A percentile compares a stretch with the other conserved stretches of the same genome.
Conservation (phyloP, 2,797 vertebrate genomes). For the Poecilia velifera region DNA sequence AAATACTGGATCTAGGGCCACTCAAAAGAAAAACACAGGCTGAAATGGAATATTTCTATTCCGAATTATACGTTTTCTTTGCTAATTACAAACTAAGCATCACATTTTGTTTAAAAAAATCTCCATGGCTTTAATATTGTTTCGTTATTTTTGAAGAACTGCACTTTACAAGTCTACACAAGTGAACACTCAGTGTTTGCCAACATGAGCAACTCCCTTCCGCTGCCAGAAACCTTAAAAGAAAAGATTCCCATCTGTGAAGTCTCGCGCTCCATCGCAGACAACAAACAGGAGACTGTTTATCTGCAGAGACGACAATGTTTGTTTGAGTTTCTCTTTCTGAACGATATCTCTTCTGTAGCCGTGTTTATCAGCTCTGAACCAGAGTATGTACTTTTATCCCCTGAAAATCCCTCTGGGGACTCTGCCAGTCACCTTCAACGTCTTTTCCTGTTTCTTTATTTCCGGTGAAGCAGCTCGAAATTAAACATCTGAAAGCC, state of each 20-base stretch:
- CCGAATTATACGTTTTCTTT: not conserved
- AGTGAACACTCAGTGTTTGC: slow-evolving; percentile 24
- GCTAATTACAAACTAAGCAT: not conserved
- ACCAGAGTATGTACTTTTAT: slow-evolving; percentile 67
- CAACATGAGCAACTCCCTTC: slow-evolving; percentile 25
- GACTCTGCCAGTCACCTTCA: slow-evolving; percentile 74
- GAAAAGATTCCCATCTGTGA: slow-evolving; percentile 46
- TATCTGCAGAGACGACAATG: slow-evolving; percentile 51
- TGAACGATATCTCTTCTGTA: slow-evolving; percentile 46
- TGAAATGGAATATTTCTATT: not conserved
- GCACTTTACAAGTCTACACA: slow-evolving; percentile 4
- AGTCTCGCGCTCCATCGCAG: slow-evolving; percentile 34
- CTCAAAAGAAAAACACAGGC: not conserved
- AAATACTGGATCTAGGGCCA: not conserved
- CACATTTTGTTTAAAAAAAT: not conserved
- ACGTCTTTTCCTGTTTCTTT: slow-evolving; percentile 62
- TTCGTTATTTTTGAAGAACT: slow-evolving; percentile 13
- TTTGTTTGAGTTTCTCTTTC: slow-evolving; percentile 66
- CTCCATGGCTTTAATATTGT: slow-evolving; percentile 2
- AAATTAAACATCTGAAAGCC: slow-evolving; percentile 48
- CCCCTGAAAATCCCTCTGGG: slow-evolving; percentile 63
- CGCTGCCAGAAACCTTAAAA: slow-evolving; percentile 37
- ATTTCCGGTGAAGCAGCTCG: slow-evolving; percentile 41
- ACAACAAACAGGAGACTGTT: slow-evolving; percentile 47
- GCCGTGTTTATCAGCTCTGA: slow-evolving; percentile 63